Conservation (phyloP, 2,888 invertebrate genomes). For the Catocala nupta region DNA sequence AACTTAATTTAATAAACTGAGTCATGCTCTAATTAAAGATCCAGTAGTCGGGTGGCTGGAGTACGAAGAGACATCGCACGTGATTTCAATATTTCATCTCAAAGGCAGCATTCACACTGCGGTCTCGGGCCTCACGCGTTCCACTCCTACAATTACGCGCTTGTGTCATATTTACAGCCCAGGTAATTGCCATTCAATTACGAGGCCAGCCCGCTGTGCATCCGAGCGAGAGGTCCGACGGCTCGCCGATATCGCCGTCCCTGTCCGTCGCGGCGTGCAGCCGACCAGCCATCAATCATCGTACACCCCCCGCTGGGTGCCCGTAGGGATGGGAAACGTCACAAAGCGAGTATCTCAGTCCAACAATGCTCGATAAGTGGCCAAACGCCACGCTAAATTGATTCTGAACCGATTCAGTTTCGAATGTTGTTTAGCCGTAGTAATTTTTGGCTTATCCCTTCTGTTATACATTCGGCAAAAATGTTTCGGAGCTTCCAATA, state of each 20-base stretch:
- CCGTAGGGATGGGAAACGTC: constrained; percentile 83
- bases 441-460: constrained; percentile 53
- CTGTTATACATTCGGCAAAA: background rate
- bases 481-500: background rate
- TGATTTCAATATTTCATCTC: constrained; percentile 82
- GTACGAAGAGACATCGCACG: constrained; percentile 62
- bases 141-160: constrained; percentile 86
- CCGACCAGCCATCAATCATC: constrained; percentile 85
- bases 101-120: constrained; percentile 75
- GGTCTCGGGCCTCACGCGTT: constrained; percentile 79
- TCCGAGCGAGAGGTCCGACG: constrained; percentile 63
- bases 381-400: constrained; percentile 82
- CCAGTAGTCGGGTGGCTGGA: constrained; percentile 31
- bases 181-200: constrained; percentile 88
- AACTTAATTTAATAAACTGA: constrained; percentile 37
- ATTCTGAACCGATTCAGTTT: constrained; percentile 74
- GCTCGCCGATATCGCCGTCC: constrained; percentile 58
- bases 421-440: constrained; percentile 70
- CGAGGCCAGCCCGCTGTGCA: constrained; percentile 77
- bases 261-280: constrained; percentile 69
- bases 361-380: constrained; percentile 85
- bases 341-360: constrained; percentile 77
- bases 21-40: constrained; percentile 39
- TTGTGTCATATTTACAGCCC: constrained; percentile 88
- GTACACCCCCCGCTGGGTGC: constrained; percentile 82